Evolutionary conservation across 1,140 invertebrate species (phyloP).

Genomic region (Battus philenor): DNA sequence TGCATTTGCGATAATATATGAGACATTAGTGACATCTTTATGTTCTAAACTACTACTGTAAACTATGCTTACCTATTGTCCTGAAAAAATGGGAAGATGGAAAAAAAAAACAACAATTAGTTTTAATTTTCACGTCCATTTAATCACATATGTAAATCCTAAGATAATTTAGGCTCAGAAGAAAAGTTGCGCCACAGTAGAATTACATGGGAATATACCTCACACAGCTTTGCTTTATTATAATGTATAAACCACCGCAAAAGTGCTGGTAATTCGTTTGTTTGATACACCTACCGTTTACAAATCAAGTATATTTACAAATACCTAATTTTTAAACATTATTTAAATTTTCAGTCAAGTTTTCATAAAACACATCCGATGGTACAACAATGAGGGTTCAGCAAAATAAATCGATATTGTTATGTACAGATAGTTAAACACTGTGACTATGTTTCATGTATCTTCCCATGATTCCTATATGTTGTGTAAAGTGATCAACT

Average conservation of each 20-base stretch:
- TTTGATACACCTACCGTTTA: conserved; percentile 11
- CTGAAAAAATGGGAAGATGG: no score
- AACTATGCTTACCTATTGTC: no score
- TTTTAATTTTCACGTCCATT: conserved; percentile 11
- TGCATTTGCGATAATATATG: no score
- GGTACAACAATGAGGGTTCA: conserved; percentile 8
- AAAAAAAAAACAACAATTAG: no score
- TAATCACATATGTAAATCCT: conserved; percentile 11
- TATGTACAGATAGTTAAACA: no score
- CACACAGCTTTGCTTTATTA: conserved; percentile 4
- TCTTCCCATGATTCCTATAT: no score
- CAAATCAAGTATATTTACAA: conserved; percentile 28
- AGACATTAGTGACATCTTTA: no score
- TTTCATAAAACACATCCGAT: conserved; percentile 15
- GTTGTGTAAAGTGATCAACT: no score
- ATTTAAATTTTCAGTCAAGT: conserved; percentile 10
- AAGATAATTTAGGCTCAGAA: conserved; percentile 1
- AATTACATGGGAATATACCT: conserved; percentile 2
- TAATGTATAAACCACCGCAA: conserved; percentile 13
- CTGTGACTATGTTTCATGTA: no score
- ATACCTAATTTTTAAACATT: conserved; percentile 14
- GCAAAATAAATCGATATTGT: no score
- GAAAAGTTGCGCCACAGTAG: conserved; percentile 4
- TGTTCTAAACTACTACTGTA: no score
- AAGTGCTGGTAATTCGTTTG: conserved; percentile 4